These are phyloP conservation scores for Rissa tridactyla DNA, from an alignment of 2,113 vertebrate genomes.

Conservation along the genomic window DNA sequence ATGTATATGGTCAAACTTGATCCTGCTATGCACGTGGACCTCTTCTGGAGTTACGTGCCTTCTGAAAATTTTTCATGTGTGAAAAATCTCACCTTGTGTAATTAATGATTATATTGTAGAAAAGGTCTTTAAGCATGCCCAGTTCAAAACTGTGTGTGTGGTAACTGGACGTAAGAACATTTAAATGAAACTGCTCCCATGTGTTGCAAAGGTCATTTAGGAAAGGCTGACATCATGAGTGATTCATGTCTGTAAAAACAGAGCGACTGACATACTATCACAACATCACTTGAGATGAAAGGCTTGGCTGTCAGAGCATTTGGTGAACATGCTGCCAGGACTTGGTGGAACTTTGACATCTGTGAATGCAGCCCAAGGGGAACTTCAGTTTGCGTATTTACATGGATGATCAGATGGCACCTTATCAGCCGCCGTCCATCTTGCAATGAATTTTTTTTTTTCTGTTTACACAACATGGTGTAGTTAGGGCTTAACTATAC, in stretches of 20 bases:
- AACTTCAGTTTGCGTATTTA: slow-evolving; percentile 9
- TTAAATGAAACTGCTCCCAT: slow-evolving; percentile 25
- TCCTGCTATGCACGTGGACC: background rate
- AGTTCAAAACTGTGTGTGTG: slow-evolving; percentile 10
- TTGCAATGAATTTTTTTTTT: background rate
- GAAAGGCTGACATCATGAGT: slow-evolving; percentile 61
- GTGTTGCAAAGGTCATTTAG: slow-evolving; percentile 19
- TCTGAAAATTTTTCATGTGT: background rate
- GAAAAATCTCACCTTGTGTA: background rate
- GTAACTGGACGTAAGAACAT: background rate
- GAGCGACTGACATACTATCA: background rate
- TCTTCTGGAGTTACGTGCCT: background rate
- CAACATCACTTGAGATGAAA: slow-evolving; percentile 38
- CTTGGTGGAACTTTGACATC: background rate
- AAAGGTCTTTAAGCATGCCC: background rate
- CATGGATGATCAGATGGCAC: background rate
- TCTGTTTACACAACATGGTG: background rate
- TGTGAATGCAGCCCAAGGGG: background rate
- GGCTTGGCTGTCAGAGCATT: slow-evolving; percentile 1
- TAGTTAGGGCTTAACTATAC: background rate
- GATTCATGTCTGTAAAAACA: slow-evolving; percentile 66
- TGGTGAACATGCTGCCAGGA: background rate
- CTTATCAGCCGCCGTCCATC: background rate
- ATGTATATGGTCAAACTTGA: background rate
- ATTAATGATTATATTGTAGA: background rate